A percentile compares a stretch with the other conserved stretches of the same genome.
Conservation (phyloP, 2,113 vertebrate genomes). For the Tenebrosternarchus preto region DNA sequence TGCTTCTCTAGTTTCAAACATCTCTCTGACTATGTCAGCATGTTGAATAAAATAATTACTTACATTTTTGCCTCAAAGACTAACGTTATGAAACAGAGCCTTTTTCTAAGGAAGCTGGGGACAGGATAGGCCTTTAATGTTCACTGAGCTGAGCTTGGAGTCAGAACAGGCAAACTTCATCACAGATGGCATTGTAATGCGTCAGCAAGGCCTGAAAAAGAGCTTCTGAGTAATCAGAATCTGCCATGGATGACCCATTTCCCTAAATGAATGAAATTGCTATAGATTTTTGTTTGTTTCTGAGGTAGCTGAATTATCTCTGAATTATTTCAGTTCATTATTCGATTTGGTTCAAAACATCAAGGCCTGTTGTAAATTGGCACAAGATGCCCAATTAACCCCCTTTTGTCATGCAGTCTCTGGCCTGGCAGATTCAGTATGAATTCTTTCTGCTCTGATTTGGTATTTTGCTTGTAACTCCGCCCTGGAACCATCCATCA, state of each 20-base stretch:
- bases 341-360: neutral
- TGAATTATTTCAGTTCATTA: constrained; percentile 7
- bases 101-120: neutral
- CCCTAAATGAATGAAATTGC: constrained; percentile 29
- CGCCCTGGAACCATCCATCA: no score
- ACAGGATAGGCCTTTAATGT: neutral
- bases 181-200: neutral
- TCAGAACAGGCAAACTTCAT: neutral
- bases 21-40: constrained; percentile 1
- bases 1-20: no score
- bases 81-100: neutral
- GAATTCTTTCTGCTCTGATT: no score
- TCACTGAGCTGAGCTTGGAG: constrained; percentile 1
- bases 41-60: neutral
- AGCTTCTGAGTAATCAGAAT: constrained; percentile 13
- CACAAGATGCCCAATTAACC: neutral
- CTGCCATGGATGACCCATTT: neutral
- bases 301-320: neutral
- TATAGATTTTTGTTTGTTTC: constrained; percentile 22
- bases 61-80: neutral
- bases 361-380: neutral
- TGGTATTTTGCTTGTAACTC: no score
- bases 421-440: no score
- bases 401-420: no score
- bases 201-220: neutral